phyloP scores from a whole-genome alignment of 2,113 vertebrate species.

The Malurus alboscapulatus region DNA sequence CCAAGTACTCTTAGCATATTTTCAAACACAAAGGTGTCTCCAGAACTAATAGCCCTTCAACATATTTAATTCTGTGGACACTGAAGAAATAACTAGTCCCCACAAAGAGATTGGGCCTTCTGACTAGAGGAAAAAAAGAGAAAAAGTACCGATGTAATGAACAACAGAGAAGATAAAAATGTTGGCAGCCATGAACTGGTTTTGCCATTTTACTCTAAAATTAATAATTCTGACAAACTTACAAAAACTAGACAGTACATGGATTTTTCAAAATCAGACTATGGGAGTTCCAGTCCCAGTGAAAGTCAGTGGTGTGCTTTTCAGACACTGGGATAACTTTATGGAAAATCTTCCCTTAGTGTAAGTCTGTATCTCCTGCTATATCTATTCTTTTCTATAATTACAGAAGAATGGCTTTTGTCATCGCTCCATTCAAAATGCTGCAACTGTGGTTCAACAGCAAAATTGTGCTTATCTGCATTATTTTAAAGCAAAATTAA shows the following conservation, averaged over 20 bases:
- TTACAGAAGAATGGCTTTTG: background rate
- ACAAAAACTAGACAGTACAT: background rate
- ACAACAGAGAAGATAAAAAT: background rate
- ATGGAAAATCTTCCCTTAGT: background rate
- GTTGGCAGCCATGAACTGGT: background rate
- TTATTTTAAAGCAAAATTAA: background rate
- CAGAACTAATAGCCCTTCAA: background rate
- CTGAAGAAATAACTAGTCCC: background rate
- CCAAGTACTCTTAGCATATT: background rate
- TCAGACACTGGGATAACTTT: background rate
- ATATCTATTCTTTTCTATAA: background rate
- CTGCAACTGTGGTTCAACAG: background rate
- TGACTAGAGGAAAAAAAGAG: background rate
- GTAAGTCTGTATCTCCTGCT: background rate
- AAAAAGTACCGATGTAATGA: background rate
- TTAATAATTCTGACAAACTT: background rate
- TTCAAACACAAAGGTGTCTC: background rate
- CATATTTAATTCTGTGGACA: background rate
- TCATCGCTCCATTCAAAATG: background rate
- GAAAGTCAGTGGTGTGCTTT: background rate
- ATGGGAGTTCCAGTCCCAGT: background rate
- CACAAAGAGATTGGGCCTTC: background rate
- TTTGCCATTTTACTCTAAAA: background rate
- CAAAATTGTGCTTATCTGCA: background rate
- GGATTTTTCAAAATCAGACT: background rate